Evolutionary conservation across 2,113 vertebrate genomes (phyloP), one percentile per base, ranked within the genome.

Genomic region (Tinamus guttatus): DNA sequence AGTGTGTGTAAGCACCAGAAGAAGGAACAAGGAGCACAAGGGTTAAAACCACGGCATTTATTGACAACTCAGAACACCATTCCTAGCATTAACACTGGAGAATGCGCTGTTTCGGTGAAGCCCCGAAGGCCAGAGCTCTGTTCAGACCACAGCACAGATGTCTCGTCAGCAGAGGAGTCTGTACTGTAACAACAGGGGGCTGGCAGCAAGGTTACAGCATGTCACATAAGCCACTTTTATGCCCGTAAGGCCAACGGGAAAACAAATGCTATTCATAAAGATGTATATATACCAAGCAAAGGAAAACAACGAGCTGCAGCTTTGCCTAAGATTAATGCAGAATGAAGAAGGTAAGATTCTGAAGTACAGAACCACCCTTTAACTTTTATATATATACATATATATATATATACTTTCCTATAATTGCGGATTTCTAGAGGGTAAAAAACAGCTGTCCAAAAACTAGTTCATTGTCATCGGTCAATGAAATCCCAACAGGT

Each of bases 141-240:
- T 41, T 40, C 43, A 67, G 51, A 58, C 11, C 27, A 14, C 1
- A 70, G 41, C n/a, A 92, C 56, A 94, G 84, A 14, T 86, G 51
- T 52, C 30, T n/a, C 86, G 20, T 36, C 69, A 88, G 80, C 83
- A 93, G 65, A 93, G 75, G 68, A 90, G 19, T 60, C 12, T 81
- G 60, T 24, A n/a, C 27, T 0, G 0, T 59, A 64, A 81, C 77
- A 91, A 56, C 18, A 16, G 69, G 47, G 36, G 11, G n/a, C 0
- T 81, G 96, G 81, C 81, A 86, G n/a, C 27, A 84, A 71, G n/a
- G 11, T 1, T 62, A 65, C 36, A 67, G 40, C 13, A 9, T 27
- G 45, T 43, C 81, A 67, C 32, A n/a, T 36, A 30, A 9, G 47
- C 32, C 32, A 38, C 60, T 85, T 32, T 63, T 82, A n/a, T 73